Percentiles rank a stretch among this genome's conserved stretches.
These are phyloP conservation scores for Odontocolon sp. DNA, from an alignment of 2,888 invertebrate species.

Conservation along the genomic window DNA sequence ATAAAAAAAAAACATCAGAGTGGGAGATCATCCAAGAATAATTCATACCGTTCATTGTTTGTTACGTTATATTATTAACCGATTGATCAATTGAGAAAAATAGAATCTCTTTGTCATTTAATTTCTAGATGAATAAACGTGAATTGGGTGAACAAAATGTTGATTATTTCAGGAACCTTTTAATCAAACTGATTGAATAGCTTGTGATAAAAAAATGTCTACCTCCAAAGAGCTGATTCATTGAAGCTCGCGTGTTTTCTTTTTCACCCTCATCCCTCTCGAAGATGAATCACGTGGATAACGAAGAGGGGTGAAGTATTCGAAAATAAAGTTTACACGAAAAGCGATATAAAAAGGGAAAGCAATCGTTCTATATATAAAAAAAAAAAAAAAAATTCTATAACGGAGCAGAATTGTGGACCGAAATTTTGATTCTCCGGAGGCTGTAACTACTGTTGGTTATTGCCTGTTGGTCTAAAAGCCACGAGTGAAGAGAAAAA, in stretches of 20 bases:
- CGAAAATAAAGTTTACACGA: too few species aligned
- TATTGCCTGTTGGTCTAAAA: background rate
- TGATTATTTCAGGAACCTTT: background rate
- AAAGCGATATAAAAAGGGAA: background rate
- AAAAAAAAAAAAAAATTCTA: background rate
- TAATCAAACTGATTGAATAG: conserved; percentile 13
- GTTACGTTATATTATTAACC: background rate
- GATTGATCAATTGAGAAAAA: too few species aligned
- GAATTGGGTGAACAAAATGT: background rate
- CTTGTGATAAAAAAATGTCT: background rate
- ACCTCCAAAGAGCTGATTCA: background rate
- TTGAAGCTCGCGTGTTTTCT: background rate
- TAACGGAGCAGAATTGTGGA: background rate
- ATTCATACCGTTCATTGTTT: conserved; percentile 11
- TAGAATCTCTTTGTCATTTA: background rate
- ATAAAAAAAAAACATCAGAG: background rate
- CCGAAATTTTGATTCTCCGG: background rate
- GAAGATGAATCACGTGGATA: conserved; percentile 28
- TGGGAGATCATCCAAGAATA: conserved; percentile 21
- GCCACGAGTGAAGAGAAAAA: background rate
- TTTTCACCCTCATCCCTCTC: background rate
- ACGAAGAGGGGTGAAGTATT: background rate
- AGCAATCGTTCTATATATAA: too few species aligned
- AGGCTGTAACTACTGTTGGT: background rate
- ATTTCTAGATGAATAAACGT: background rate